A percentile compares a stretch with the other conserved stretches of the same genome.
phyloP scores from a whole-genome alignment of 1,140 invertebrate genomes.

The Phenacoccus solenopsis region DNA sequence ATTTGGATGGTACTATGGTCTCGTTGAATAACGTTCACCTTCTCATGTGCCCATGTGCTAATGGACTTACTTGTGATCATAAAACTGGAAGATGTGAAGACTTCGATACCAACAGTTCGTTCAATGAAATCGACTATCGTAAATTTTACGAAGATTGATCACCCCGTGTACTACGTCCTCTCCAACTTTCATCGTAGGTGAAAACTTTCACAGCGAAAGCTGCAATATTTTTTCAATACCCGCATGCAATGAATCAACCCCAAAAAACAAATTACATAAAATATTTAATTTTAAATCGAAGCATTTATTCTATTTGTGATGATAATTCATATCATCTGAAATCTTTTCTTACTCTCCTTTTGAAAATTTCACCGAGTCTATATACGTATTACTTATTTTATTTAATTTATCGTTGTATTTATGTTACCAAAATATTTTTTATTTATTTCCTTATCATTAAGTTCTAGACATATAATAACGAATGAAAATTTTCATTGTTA shows the following conservation, averaged over 20 bases:
- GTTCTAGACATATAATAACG: no score
- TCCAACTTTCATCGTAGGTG: not conserved
- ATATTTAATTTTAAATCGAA: conserved; percentile 4
- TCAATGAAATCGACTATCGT: not conserved
- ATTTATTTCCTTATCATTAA: no score
- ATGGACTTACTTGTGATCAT: not conserved
- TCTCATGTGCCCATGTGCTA: not conserved
- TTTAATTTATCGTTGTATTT: not conserved
- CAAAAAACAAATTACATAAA: no score
- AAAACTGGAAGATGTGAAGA: not conserved
- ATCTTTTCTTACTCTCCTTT: not conserved
- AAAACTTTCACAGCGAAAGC: no score
- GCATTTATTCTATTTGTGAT: no score
- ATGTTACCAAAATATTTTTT: not conserved
- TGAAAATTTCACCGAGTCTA: not conserved
- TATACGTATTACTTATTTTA: not conserved
- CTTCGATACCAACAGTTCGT: not conserved
- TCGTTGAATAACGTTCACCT: not conserved
- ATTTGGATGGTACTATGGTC: not conserved
- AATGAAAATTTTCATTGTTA: no score
- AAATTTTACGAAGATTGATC: not conserved
- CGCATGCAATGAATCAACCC: no score
- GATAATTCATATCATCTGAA: no score
- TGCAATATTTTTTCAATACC: no score
- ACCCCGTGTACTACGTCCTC: not conserved